Evolutionary conservation across 2,888 invertebrate genomes (phyloP), one percentile per base, ranked within the genome.

Genomic region (Diarsia brunnea): DNA sequence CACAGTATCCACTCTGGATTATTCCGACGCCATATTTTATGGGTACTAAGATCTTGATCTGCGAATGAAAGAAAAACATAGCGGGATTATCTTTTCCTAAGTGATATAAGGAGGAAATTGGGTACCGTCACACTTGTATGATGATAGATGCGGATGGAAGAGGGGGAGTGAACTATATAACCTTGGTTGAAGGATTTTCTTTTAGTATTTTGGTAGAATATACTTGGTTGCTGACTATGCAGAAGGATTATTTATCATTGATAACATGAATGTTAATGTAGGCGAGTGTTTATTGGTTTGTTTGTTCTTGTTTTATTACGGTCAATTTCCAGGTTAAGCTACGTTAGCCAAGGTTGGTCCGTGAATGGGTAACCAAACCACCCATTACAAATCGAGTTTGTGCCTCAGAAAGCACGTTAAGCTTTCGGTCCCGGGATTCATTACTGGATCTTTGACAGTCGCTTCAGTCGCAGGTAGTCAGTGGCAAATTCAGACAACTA

Each of bases 11-110:
- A 78, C 74, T 75, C 67, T 63, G 73, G 73, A 85, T 85, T 78
- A 82, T 82, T 47, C 79, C 64, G 61, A 68, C 68, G 69, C 69
- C 61, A 78, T 87, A 80, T 85, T 85, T 85, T 79, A 85, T 78
- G 67, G 66, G 69, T 61, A 73, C 73, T 82, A 74, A 70, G 79
- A 84, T 82, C 81, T 80, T 79, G 69, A 87, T 87, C 77, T 76
- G 21, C 68, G 38, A 76, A 84, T 78, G 73, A 75, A 75, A 73
- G 81, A 69, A 81, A 84, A 81, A 80, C 70, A 87, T 69, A 38
- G 58, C 51, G n/a, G 74, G 69, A 84, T 79, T 79, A 82, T 76
- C 70, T 76, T 72, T 51, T 53, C 79, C 51, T 79, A 79, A 81
- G 80, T 84, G 81, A 69, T 75, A 75, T 69, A 58, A 75, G 53